Evolutionary conservation across 1,140 invertebrate species (phyloP), one percentile per base, ranked within the genome.

Genomic region (Coenobita brevimanus): DNA sequence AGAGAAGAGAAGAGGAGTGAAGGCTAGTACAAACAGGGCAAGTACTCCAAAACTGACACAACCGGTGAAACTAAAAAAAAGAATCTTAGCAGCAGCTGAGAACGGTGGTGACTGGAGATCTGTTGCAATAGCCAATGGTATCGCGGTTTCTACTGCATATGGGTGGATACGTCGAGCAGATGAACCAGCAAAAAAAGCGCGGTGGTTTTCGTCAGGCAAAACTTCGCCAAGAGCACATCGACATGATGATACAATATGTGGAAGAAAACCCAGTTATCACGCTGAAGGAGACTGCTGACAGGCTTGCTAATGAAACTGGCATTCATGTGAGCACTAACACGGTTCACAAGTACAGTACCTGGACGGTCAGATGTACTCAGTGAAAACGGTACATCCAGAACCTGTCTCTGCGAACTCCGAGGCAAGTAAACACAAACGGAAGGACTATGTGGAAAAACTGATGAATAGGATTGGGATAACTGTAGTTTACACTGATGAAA

Each of bases 381-480:
- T 80, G n/a, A 80, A 80, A 36, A 80, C 50, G 54, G 2, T 50
- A 30, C 17, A 54, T 50, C 76, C 43, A 21, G n/a, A 80, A 80
- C 27, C 76, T 30, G 76, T 80, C 15, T n/a, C 50, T 2, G n/a
- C 30, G 2, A 80, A 80, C 76, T 80, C 46, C 3, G 27, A 82
- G 30, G 33, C 30, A 82, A 69, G 38, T 82, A 67, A 82, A 82
- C 60, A 67, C 2, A 82, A 67, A 38, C 13, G 62, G n/a, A 82
- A 38, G 62, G 57, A 50, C 6, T 50, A 62, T 62, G 24, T 67
- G 24, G 41, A 57, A 21, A 36, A 82, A 82, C 24, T 82, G 36
- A 69, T 82, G 80, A 69, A 82, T 15, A 82, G 80, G 62, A 82
- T 46, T 82, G 80, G 80, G 21, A 82, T 64, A 82, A 82, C 30